phyloP scores from a whole-genome alignment of 2,888 invertebrate genomes.

The Lepeophtheirus nordmannii region DNA sequence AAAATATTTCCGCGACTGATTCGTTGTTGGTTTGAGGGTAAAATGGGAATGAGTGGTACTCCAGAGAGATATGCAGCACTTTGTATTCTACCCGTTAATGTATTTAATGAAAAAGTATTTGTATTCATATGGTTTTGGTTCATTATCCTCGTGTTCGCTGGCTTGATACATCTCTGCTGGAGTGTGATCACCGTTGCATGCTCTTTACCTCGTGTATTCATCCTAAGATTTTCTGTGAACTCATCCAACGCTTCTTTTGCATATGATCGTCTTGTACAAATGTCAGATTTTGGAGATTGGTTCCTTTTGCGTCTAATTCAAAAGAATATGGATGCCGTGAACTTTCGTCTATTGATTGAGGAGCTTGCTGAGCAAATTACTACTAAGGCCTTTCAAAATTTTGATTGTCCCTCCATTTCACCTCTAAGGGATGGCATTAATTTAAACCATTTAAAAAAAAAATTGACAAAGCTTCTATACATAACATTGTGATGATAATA shows the following conservation, averaged over 20 bases:
- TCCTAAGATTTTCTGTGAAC: not conserved
- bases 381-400: not conserved
- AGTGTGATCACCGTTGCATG: not conserved
- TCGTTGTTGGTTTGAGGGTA: constrained; percentile 1
- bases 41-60: not conserved
- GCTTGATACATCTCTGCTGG: not conserved
- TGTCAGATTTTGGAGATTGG: not conserved
- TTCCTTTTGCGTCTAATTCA: not conserved
- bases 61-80: not conserved
- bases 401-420: not conserved
- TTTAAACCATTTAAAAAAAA: no score
- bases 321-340: not conserved
- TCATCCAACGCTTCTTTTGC: not conserved
- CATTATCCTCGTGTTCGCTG: not conserved
- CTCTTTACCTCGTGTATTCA: not conserved
- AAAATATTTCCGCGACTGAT: not conserved
- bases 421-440: not conserved
- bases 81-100: not conserved
- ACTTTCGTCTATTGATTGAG: not conserved
- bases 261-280: not conserved
- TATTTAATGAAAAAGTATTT: not conserved
- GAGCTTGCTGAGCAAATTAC: not conserved
- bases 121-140: constrained; percentile 2
- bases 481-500: no score
- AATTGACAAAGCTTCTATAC: no score